Conservation (phyloP, 2,888 invertebrate genomes). For the Amiota mariae region DNA sequence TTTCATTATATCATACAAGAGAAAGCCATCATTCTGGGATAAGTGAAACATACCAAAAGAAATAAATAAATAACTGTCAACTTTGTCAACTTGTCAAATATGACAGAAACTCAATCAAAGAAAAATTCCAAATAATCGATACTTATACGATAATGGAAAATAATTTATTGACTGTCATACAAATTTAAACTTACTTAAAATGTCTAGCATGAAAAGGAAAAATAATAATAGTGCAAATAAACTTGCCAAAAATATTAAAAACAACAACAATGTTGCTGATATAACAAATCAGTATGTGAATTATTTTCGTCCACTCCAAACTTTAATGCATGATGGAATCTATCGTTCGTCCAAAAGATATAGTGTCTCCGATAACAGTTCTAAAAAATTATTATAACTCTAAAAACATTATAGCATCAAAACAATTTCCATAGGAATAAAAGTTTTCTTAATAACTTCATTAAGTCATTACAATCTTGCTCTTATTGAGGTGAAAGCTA, state of each 20-base stretch:
- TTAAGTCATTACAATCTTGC: neutral
- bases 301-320: neutral
- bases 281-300: neutral
- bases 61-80: no score
- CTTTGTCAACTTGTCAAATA: no score
- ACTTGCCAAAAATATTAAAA: neutral
- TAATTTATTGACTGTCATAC: no score
- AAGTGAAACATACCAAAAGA: no score
- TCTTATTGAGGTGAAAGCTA: slow-evolving; percentile 5
- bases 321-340: neutral
- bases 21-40: no score
- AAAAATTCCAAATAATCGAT: no score
- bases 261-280: neutral
- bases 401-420: no score
- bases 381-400: neutral
- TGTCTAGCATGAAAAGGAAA: neutral
- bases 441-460: neutral
- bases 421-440: neutral
- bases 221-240: neutral
- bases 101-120: no score
- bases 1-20: no score
- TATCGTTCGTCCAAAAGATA: slow-evolving; percentile 1
- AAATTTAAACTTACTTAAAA: neutral
- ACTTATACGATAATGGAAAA: no score
- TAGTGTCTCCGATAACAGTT: neutral